These are phyloP conservation scores for Bombus pyrosoma DNA, from an alignment of 1,140 invertebrate species.

Conservation along the genomic window DNA sequence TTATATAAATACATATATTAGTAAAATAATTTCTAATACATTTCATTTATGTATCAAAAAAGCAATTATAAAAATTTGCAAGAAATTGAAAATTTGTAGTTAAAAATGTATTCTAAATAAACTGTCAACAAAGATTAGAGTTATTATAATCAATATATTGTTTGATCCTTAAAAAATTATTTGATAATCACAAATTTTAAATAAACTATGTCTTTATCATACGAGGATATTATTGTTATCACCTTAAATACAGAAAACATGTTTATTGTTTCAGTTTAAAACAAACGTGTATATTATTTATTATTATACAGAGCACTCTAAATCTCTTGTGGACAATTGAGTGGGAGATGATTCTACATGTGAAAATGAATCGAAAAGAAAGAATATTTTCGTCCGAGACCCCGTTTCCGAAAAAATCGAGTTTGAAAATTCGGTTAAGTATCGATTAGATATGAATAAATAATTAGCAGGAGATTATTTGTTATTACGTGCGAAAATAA, in stretches of 20 bases:
- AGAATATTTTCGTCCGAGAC: too few species aligned
- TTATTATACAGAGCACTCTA: not conserved
- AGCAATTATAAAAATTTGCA: not conserved
- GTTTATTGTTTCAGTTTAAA: not conserved
- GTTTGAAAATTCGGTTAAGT: too few species aligned
- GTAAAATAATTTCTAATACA: not conserved
- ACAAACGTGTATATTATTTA: not conserved
- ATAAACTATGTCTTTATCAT: not conserved
- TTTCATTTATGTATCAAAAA: slow-evolving; percentile 25
- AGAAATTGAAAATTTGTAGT: too few species aligned
- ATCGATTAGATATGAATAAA: too few species aligned
- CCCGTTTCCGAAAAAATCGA: too few species aligned
- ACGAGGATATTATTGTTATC: not conserved
- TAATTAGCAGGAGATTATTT: too few species aligned
- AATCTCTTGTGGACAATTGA: too few species aligned
- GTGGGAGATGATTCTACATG: too few species aligned
- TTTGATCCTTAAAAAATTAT: not conserved
- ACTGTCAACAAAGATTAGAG: not conserved
- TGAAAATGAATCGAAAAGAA: too few species aligned
- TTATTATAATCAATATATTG: slow-evolving; percentile 12
- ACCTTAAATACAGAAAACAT: not conserved
- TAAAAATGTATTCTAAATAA: not conserved
- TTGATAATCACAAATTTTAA: not conserved
- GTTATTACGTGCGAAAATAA: too few species aligned
- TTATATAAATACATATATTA: not conserved